phyloP scores from a whole-genome alignment of 2,113 vertebrate genomes.

The Anguilla japonica region DNA sequence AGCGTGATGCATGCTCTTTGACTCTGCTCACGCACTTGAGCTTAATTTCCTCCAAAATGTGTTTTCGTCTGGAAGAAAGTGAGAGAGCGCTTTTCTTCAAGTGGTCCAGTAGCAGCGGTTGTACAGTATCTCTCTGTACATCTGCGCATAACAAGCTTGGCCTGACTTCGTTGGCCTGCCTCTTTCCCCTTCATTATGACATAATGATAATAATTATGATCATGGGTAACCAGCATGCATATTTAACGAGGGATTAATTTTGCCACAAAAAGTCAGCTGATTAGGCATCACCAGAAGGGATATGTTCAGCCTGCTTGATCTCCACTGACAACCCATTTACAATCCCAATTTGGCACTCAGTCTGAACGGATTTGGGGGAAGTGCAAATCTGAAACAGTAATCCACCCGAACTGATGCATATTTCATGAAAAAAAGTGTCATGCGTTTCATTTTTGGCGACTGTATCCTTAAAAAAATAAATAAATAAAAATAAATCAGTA shows the following conservation, averaged over 20 bases:
- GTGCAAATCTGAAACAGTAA: neutral
- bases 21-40: neutral
- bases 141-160: too few species aligned
- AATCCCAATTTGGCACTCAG: neutral
- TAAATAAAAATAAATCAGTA: neutral
- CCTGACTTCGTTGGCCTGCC: too few species aligned
- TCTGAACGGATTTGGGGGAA: neutral
- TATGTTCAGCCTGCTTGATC: neutral
- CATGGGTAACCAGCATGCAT: neutral
- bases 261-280: neutral
- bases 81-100: neutral
- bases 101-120: neutral
- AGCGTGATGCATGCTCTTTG: neutral
- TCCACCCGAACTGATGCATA: neutral
- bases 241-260: neutral
- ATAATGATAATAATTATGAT: neutral
- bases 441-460: neutral
- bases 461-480: neutral
- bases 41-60: neutral
- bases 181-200: too few species aligned
- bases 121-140: neutral
- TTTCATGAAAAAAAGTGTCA: neutral
- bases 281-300: neutral
- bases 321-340: neutral
- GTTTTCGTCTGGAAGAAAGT: constrained; percentile 2